phyloP scores from a whole-genome alignment of 2,888 invertebrate genomes.

The Euplexia lucipara region DNA sequence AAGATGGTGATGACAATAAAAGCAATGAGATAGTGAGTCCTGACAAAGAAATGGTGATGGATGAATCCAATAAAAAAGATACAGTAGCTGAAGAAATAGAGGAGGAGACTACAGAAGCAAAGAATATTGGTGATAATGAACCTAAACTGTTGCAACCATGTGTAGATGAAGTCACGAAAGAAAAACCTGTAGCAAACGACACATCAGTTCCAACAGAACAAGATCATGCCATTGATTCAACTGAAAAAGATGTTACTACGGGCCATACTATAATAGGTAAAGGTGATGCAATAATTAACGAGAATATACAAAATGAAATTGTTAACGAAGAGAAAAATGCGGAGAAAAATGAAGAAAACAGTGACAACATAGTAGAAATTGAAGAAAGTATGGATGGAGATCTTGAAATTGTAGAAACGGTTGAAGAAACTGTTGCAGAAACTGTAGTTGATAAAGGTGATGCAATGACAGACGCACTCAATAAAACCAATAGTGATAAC shows the following conservation, averaged over 20 bases:
- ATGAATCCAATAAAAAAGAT: slow-evolving; percentile 35
- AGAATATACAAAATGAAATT: slow-evolving; percentile 12
- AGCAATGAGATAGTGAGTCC: slow-evolving; percentile 29
- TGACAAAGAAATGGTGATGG: slow-evolving; percentile 46
- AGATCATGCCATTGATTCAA: slow-evolving; percentile 31
- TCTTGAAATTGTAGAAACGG: slow-evolving; percentile 36
- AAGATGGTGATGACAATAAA: slow-evolving; percentile 56
- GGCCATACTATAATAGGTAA: slow-evolving; percentile 13
- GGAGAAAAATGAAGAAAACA: slow-evolving; percentile 11
- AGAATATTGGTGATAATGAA: slow-evolving; percentile 21
- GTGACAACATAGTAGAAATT: neutral
- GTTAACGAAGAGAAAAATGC: slow-evolving; percentile 18
- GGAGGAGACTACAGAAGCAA: slow-evolving; percentile 16
- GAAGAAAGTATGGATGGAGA: slow-evolving; percentile 32
- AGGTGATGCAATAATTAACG: slow-evolving; percentile 12
- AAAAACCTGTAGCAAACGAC: slow-evolving; percentile 19
- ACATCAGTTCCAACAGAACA: slow-evolving; percentile 30
- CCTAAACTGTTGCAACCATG: slow-evolving; percentile 6
- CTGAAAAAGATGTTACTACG: slow-evolving; percentile 26
- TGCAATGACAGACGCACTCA: slow-evolving; percentile 2
- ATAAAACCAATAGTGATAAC: slow-evolving; percentile 15
- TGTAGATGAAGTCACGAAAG: slow-evolving; percentile 16
- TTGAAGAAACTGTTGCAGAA: slow-evolving; percentile 1
- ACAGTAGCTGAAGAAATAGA: slow-evolving; percentile 25
- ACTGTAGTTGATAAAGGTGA: slow-evolving; percentile 9